Percentiles rank a stretch among this genome's conserved stretches.
These are phyloP conservation scores for Margarornis squamiger DNA, from an alignment of 2,797 vertebrate species.

Conservation along the genomic window DNA sequence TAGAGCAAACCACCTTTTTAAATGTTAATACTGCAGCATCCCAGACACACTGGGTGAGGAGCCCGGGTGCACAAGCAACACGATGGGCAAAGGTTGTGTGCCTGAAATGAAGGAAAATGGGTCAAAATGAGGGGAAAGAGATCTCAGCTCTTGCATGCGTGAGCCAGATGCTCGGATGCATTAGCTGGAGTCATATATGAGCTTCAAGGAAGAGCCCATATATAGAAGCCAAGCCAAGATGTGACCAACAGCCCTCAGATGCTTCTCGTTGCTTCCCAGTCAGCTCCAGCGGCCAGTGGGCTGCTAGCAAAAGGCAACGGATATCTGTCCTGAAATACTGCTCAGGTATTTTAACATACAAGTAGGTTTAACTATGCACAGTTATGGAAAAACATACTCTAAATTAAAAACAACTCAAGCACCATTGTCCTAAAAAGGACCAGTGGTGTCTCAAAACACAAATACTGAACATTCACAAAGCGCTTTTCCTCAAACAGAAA, in stretches of 20 bases:
- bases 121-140: background rate
- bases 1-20: background rate
- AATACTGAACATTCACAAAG: background rate
- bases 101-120: background rate
- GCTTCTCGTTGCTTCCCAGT: background rate
- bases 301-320: background rate
- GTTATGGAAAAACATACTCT: background rate
- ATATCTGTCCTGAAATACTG: background rate
- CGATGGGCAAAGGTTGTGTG: background rate
- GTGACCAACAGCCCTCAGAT: background rate
- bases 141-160: fast-evolving
- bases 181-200: background rate
- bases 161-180: background rate
- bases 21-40: background rate
- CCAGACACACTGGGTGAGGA: background rate
- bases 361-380: background rate
- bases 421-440: background rate
- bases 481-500: background rate
- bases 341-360: background rate
- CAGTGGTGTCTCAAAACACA: background rate
- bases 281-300: background rate
- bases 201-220: background rate
- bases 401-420: background rate
- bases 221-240: background rate
- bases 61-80: fast-evolving